Conservation (phyloP, 2,888 invertebrate species). For the Caenorhabditis sulstoni region DNA sequence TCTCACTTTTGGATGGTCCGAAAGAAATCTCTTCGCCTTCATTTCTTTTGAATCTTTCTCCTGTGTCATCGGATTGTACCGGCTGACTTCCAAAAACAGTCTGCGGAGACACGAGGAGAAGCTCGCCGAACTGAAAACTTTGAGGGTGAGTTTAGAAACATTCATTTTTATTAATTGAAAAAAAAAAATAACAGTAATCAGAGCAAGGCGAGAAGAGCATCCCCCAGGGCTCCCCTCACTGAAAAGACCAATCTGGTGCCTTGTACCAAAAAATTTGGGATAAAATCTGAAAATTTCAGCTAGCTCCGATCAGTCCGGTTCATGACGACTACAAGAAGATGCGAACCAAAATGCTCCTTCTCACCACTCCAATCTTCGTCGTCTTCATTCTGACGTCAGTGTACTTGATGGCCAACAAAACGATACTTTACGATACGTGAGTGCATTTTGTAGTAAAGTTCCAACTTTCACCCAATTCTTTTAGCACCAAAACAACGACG, state of each 20-base stretch:
- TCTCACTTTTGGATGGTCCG: conserved; percentile 32
- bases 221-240: too few relatives aligned
- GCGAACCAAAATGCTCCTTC: conserved; percentile 3
- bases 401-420: conserved; percentile 22
- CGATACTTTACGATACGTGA: conserved; percentile 26
- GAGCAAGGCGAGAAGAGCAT: too few relatives aligned
- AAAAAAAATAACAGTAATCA: background rate
- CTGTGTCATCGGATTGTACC: conserved; percentile 31
- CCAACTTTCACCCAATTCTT: background rate
- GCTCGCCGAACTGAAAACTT: background rate
- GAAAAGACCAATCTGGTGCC: too few relatives aligned
- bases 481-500: conserved; percentile 7
- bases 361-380: background rate
- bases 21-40: conserved; percentile 34
- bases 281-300: conserved; percentile 17
- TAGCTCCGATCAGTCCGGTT: conserved; percentile 1
- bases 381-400: conserved; percentile 14
- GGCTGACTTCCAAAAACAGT: conserved; percentile 6
- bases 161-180: background rate
- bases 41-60: conserved; percentile 46
- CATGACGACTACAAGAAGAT: conserved; percentile 18
- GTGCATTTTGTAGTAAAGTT: background rate
- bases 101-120: conserved; percentile 15
- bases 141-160: conserved; percentile 26
- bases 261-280: too few relatives aligned